phyloP scores from a whole-genome alignment of 2,888 invertebrate genomes.

The Ectemnius cavifrons region DNA sequence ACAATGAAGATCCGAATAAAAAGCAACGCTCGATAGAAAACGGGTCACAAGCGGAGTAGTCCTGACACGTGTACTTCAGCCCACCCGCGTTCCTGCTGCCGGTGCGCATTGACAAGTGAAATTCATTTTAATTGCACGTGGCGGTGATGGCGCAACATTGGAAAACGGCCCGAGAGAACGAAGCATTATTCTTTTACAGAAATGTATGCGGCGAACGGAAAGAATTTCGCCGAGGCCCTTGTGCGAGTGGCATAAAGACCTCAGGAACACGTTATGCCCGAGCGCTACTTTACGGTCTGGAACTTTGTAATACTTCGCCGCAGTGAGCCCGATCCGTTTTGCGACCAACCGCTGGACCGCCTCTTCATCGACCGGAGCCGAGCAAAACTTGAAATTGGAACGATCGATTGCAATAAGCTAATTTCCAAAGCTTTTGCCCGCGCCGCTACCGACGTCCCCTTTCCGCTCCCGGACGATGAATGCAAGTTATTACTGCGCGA shows the following conservation, averaged over 20 bases:
- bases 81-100: too few species aligned
- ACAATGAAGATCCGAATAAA: too few species aligned
- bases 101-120: neutral
- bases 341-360: slow-evolving; percentile 17
- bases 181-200: slow-evolving; percentile 39
- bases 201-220: slow-evolving; percentile 27
- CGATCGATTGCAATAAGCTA: slow-evolving; percentile 36
- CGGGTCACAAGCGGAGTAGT: too few species aligned
- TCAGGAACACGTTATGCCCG: slow-evolving; percentile 36
- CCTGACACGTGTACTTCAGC: too few species aligned
- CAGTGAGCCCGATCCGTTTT: slow-evolving; percentile 42
- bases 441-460: neutral
- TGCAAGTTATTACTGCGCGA: slow-evolving; percentile 1
- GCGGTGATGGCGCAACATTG: slow-evolving; percentile 37
- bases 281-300: slow-evolving; percentile 44
- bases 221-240: slow-evolving; percentile 34
- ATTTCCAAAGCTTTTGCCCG: slow-evolving; percentile 4
- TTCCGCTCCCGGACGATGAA: neutral
- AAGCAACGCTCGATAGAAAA: too few species aligned
- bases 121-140: slow-evolving; percentile 37
- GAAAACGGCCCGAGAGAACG: slow-evolving; percentile 15
- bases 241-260: slow-evolving; percentile 47
- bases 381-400: slow-evolving; percentile 43
- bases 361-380: slow-evolving; percentile 29
- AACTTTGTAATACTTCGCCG: slow-evolving; percentile 51